Base-by-base conservation (phyloP, 2,797 vertebrate species). In the Sciaenops ocellatus region DNA sequence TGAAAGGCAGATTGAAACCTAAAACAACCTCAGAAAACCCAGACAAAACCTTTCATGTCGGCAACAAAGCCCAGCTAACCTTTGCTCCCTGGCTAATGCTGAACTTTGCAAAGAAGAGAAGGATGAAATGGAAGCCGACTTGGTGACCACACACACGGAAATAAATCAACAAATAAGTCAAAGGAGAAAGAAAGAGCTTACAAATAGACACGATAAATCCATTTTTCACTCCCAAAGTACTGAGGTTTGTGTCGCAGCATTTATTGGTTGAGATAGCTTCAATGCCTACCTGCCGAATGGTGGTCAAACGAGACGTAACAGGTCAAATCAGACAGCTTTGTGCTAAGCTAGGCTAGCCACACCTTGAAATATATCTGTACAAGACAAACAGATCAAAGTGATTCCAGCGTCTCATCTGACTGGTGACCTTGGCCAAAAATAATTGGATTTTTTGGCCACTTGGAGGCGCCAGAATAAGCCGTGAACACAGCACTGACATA, bases 21-120 rank as follows among this genome's bases (percentile, higher is more conserved):
- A 52, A 65, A 65, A 52, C 46, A 54, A 47, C 52, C 24, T 54
- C 30, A 22, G 20, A 52, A 34, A 76, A 30, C n/a, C 8, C 34
- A n/a, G n/a, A 18, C 1, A 26, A 30, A 52, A 30, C 15, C 30
- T 12, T 38, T 22, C 30, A 55, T 62, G 12, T 44, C 16, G 1
- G 30, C 46, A 57, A 47, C 7, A 13, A 11, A 38, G 56, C 4
- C 41, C 17, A 41, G 54, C 26, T 22, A 46, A 46, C 17, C 10
- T 30, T 13, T 57, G 18, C 51, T 56, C 42, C 7, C 8, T 48
- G 38, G 17, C 17, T 50, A n/a, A n/a, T 1, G 0, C 48, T 52
- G 62, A 62, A 26, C 20, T 56, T 20, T 57, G 62, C 5, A 5
- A 41, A 38, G 20, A n/a, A 41, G 41, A 48, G 20, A 42, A 38